A percentile compares a stretch with the other conserved stretches of the same genome.
These are phyloP conservation scores for Heliocidaris tuberculata DNA, from an alignment of 35 echinoderm and acorn worm species.

Conservation along the genomic window DNA sequence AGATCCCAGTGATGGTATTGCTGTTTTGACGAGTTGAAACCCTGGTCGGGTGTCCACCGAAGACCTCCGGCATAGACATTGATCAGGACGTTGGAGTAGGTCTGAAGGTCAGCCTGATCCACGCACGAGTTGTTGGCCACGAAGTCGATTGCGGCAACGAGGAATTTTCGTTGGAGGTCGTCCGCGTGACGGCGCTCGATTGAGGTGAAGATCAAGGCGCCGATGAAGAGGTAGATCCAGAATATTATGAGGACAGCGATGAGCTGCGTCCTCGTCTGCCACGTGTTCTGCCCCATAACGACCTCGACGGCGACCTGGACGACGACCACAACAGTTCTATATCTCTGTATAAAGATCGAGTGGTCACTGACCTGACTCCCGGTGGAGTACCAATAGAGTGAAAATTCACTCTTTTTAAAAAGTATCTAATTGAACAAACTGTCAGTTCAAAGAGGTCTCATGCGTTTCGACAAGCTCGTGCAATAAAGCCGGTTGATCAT, in stretches of 20 bases:
- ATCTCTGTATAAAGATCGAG: not conserved
- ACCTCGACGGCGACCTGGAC: not conserved
- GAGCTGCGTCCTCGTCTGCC: slow-evolving; percentile 24
- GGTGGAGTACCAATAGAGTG: too few relatives aligned
- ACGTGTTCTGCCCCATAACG: not conserved
- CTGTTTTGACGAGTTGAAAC: slow-evolving; percentile 30
- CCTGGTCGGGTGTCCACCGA: not conserved
- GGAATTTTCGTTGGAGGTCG: not conserved
- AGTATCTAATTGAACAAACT: too few relatives aligned
- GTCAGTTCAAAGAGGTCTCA: not conserved
- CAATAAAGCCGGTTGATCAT: too few relatives aligned
- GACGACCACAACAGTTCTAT: not conserved
- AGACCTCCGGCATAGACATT: slow-evolving; percentile 29
- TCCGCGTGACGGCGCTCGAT: slow-evolving; percentile 16
- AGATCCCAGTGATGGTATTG: slow-evolving; percentile 33
- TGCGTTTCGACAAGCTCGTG: not conserved
- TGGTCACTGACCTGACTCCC: too few relatives aligned
- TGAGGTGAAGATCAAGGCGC: slow-evolving; percentile 28
- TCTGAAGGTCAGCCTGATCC: not conserved
- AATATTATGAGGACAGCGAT: slow-evolving; percentile 1
- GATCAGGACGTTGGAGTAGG: slow-evolving; percentile 18
- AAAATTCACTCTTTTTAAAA: too few relatives aligned
- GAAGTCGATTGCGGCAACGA: not conserved
- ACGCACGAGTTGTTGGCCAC: slow-evolving; percentile 20
- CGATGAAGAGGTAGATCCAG: slow-evolving; percentile 42